These are phyloP conservation scores for Benitochromis conjunctus DNA, from an alignment of 2,113 vertebrate genomes.

Conservation along the genomic window DNA sequence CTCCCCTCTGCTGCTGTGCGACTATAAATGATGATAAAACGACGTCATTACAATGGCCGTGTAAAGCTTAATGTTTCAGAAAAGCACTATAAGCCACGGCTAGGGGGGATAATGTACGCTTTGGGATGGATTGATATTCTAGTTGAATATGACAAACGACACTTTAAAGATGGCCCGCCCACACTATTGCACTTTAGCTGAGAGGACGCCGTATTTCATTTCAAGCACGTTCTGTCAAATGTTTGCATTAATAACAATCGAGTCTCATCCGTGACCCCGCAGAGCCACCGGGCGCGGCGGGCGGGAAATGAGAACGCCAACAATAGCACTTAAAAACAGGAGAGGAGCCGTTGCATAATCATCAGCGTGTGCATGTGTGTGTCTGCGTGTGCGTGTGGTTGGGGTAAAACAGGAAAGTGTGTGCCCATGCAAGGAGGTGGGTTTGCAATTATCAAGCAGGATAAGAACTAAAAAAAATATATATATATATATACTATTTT, in stretches of 20 bases:
- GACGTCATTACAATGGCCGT: slow-evolving; percentile 20
- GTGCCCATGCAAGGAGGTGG: background rate
- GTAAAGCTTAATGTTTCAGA: slow-evolving; percentile 56
- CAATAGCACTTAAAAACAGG: slow-evolving; percentile 38
- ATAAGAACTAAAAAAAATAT: background rate
- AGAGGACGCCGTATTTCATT: slow-evolving; percentile 44
- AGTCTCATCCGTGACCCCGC: slow-evolving; percentile 41
- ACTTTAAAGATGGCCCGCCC: slow-evolving; percentile 51
- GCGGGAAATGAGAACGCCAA: slow-evolving; percentile 14
- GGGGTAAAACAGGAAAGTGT: background rate
- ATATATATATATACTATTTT: background rate
- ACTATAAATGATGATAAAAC: slow-evolving; percentile 47
- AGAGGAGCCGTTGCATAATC: slow-evolving; percentile 35
- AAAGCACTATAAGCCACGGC: slow-evolving; percentile 33
- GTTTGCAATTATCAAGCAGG: slow-evolving; percentile 30
- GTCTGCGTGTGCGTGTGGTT: background rate
- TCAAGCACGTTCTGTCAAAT: slow-evolving; percentile 46
- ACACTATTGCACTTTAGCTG: slow-evolving; percentile 51
- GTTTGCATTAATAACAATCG: slow-evolving; percentile 52
- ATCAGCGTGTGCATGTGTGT: background rate
- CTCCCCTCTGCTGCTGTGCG: background rate
- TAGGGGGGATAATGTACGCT: slow-evolving; percentile 3
- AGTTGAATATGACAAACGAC: slow-evolving; percentile 61
- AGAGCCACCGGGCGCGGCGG: background rate
- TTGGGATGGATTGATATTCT: slow-evolving; percentile 52